Percentiles rank a stretch among this genome's conserved stretches.
Conservation (phyloP, 2,113 vertebrate genomes). For the Platichthys flesus region DNA sequence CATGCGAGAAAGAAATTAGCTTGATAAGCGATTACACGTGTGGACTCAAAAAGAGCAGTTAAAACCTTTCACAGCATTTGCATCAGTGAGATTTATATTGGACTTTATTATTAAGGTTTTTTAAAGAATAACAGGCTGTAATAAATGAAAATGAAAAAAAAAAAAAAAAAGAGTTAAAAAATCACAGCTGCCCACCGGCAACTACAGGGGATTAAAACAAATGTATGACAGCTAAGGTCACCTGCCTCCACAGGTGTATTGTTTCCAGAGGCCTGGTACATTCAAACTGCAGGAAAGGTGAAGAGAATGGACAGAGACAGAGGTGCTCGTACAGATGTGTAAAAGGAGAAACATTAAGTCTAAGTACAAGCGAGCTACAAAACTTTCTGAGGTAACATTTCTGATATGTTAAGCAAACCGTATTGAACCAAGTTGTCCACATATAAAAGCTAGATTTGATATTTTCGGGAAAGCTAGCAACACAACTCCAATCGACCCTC, state of each 20-base stretch:
- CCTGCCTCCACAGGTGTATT: constrained; percentile 36
- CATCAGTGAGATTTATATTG: constrained; percentile 7
- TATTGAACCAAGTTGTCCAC: background rate
- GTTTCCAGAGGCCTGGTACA: constrained; percentile 26
- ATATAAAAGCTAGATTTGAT: no score
- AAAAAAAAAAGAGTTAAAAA: no score
- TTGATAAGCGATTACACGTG: constrained; percentile 67
- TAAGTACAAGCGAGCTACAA: background rate
- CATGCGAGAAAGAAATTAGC: constrained; percentile 71
- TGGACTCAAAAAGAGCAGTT: constrained; percentile 45
- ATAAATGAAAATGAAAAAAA: constrained; percentile 2
- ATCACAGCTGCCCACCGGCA: background rate
- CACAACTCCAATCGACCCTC: no score
- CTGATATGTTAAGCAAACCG: background rate
- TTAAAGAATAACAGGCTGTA: background rate
- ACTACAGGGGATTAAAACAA: constrained; percentile 20
- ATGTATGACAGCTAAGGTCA: constrained; percentile 36
- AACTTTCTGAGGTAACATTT: background rate
- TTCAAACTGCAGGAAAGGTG: constrained; percentile 21
- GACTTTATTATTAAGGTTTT: background rate
- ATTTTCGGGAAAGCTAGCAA: no score
- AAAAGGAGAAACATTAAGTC: background rate
- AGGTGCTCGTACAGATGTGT: background rate
- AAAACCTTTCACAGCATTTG: constrained; percentile 22
- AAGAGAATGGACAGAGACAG: constrained; percentile 15